These are phyloP conservation scores for Tautogolabrus adspersus DNA, from an alignment of 2,113 vertebrate species.

Conservation along the genomic window DNA sequence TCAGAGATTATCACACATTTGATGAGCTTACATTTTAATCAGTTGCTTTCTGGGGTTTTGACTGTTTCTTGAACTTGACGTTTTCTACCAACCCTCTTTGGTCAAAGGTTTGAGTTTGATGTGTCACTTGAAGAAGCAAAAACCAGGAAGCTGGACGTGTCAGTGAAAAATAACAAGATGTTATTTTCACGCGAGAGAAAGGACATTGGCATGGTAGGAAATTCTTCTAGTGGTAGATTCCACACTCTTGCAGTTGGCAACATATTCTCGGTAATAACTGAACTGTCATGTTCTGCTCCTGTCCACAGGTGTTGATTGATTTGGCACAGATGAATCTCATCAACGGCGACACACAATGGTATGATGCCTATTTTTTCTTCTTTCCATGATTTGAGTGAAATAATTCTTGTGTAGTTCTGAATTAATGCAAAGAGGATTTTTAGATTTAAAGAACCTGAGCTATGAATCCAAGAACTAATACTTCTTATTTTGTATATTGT, in stretches of 20 bases:
- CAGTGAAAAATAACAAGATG: conserved; percentile 92
- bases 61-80: no score
- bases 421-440: no score
- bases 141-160: conserved; percentile 88
- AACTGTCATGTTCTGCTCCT: conserved; percentile 5
- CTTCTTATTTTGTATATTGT: no score
- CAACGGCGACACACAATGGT: conserved; percentile 91
- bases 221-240: background rate
- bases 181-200: conserved; percentile 90
- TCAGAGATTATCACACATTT: background rate
- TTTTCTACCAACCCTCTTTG: background rate
- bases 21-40: background rate
- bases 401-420: background rate
- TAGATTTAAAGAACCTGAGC: no score
- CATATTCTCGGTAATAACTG: background rate
- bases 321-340: conserved; percentile 88
- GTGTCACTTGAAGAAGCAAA: conserved; percentile 87
- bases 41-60: background rate
- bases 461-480: no score
- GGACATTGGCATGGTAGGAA: conserved; percentile 91
- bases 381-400: background rate
- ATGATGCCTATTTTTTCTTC: conserved; percentile 29
- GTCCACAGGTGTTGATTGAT: conserved; percentile 88
- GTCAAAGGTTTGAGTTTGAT: conserved; percentile 91
- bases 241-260: background rate